Evolutionary conservation across 2,888 invertebrate genomes (phyloP).

Genomic region (Congeria kusceri): DNA sequence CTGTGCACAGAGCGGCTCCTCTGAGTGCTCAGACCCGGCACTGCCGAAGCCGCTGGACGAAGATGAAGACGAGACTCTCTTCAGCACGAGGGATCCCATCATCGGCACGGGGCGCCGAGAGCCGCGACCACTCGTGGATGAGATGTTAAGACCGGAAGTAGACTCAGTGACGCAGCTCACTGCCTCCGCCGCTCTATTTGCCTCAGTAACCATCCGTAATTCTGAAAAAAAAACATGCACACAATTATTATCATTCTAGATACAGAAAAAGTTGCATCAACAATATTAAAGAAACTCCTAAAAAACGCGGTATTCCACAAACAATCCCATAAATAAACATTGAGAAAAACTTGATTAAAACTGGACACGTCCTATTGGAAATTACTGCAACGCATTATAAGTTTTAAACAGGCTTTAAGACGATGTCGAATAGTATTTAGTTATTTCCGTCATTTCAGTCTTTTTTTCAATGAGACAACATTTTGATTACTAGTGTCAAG

Average conservation of each 20-base stretch:
- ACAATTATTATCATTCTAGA: not conserved
- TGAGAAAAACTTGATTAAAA: too few species aligned
- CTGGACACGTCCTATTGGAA: too few species aligned
- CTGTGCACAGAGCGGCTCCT: conserved; percentile 18
- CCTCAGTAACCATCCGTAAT: conserved; percentile 28
- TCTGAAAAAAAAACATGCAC: conserved; percentile 29
- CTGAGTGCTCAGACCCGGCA: conserved; percentile 36
- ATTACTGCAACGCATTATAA: too few species aligned
- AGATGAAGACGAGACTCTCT: conserved; percentile 34
- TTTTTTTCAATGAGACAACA: too few species aligned
- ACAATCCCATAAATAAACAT: too few species aligned
- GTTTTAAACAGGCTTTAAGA: too few species aligned
- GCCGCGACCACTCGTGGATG: not conserved
- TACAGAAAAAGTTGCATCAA: too few species aligned
- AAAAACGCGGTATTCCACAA: too few species aligned
- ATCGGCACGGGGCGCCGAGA: conserved; percentile 38
- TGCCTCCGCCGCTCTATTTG: not conserved
- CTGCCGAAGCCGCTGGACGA: conserved; percentile 54
- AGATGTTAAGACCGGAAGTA: not conserved
- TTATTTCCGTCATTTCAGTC: too few species aligned
- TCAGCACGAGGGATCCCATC: conserved; percentile 53
- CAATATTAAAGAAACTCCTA: too few species aligned
- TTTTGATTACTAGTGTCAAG: too few species aligned
- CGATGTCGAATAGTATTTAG: too few species aligned
- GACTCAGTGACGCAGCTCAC: conserved; percentile 7